A percentile compares a stretch with the other conserved stretches of the same genome.
Conservation (phyloP, 2,888 invertebrate species). For the Trichacis sp. region DNA sequence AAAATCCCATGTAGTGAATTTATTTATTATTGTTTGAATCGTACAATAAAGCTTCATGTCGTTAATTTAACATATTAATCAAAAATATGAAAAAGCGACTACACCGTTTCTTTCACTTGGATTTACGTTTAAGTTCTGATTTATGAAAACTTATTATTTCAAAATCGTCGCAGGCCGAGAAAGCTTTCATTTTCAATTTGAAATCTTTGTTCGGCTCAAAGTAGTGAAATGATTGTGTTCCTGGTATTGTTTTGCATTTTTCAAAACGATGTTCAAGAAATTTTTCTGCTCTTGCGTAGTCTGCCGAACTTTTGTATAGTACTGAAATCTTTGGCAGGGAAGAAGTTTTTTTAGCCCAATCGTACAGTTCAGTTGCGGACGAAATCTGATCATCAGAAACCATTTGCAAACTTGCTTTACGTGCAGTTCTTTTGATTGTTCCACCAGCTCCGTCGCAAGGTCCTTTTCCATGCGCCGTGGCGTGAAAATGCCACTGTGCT, state of each 20-base stretch:
- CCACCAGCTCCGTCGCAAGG: constrained; percentile 27
- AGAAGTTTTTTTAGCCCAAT: constrained; percentile 12
- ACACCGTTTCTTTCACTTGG: too few species aligned
- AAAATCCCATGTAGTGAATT: too few species aligned
- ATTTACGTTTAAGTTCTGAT: too few species aligned
- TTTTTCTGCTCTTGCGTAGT: constrained; percentile 5
- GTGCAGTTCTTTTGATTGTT: constrained; percentile 19
- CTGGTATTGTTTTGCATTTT: constrained; percentile 8
- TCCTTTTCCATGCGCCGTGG: constrained; percentile 30
- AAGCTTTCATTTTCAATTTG: background rate
- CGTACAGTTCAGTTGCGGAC: constrained; percentile 14
- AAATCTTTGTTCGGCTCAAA: constrained; percentile 5
- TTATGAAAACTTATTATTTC: too few species aligned
- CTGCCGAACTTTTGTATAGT: background rate
- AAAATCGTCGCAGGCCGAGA: too few species aligned
- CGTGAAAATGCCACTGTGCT: constrained; percentile 26
- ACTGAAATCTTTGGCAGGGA: constrained; percentile 12
- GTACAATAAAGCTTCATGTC: too few species aligned
- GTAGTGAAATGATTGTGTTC: constrained; percentile 17
- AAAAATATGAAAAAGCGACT: too few species aligned
- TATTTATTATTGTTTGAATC: too few species aligned
- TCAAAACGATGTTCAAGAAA: constrained; percentile 13
- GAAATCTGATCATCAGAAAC: constrained; percentile 7
- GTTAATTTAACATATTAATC: too few species aligned
- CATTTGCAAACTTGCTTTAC: constrained; percentile 18